Conservation (phyloP, 2,113 vertebrate species). For the Actenoides hombroni region DNA sequence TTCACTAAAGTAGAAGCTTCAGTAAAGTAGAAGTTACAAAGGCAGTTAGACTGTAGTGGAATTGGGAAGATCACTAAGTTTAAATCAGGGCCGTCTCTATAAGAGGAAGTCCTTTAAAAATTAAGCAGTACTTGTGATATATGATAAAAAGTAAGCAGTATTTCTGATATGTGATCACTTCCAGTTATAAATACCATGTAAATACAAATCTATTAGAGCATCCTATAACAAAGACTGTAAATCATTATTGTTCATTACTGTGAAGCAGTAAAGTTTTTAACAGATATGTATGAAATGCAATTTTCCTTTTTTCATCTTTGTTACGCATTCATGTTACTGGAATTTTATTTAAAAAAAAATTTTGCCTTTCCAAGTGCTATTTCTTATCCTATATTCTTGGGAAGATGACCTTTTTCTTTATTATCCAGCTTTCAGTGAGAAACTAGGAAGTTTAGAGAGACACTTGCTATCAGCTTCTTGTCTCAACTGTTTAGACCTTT, state of each 20-base stretch:
- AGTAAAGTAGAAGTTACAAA: background rate
- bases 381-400: background rate
- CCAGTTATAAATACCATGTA: background rate
- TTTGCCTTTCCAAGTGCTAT: background rate
- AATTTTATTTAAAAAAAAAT: background rate
- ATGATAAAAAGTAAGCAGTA: background rate
- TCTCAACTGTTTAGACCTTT: background rate
- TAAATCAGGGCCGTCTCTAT: background rate
- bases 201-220: conserved; percentile 7
- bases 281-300: background rate
- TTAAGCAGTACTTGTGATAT: background rate
- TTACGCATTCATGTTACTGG: background rate
- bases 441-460: background rate
- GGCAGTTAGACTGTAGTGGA: background rate
- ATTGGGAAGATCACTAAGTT: background rate
- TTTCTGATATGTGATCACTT: conserved; percentile 23
- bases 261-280: background rate
- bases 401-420: conserved; percentile 30
- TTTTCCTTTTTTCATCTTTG: background rate
- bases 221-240: conserved; percentile 10
- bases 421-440: conserved; percentile 44
- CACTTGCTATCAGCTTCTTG: conserved; percentile 13
- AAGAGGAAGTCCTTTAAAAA: background rate
- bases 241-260: conserved; percentile 7
- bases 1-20: background rate